Percentiles rank a stretch among this genome's conserved stretches.
These are phyloP conservation scores for Drosophila orosa DNA, from an alignment of 1,140 invertebrate species.

Conservation along the genomic window DNA sequence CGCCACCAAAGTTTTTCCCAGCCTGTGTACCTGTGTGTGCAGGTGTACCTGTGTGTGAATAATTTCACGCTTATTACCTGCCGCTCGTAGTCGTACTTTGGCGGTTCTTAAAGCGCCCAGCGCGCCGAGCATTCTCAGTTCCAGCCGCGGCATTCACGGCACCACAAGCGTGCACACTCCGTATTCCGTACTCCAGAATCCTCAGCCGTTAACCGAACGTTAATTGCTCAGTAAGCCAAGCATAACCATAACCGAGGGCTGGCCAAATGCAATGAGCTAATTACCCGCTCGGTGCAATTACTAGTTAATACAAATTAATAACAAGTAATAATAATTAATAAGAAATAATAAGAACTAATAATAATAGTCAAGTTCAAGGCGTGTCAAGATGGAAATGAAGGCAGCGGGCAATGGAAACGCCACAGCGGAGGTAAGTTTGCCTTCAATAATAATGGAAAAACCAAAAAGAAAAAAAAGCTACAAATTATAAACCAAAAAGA, in stretches of 20 bases:
- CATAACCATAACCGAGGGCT: slow-evolving; percentile 31
- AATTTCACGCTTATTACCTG: slow-evolving; percentile 63
- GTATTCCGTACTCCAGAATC: slow-evolving; percentile 23
- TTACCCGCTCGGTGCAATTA: slow-evolving; percentile 18
- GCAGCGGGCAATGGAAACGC: slow-evolving; percentile 1
- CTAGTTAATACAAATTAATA: not conserved
- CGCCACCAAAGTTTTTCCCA: slow-evolving; percentile 17
- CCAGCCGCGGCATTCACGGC: slow-evolving; percentile 75
- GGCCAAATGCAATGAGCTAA: slow-evolving; percentile 33
- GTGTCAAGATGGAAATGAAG: slow-evolving; percentile 12
- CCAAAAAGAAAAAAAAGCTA: not conserved
- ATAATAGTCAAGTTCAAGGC: not conserved
- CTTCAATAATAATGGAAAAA: not conserved
- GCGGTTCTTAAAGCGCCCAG: slow-evolving; percentile 73
- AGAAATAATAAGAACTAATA: not conserved
- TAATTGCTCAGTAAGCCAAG: slow-evolving; percentile 1
- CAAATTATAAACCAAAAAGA: too few relatives aligned
- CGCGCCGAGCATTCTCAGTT: slow-evolving; percentile 59
- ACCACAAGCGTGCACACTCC: slow-evolving; percentile 66
- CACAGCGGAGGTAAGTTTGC: slow-evolving; percentile 2
- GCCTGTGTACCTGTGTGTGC: not conserved
- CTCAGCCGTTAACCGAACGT: not conserved
- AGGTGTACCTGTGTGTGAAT: slow-evolving; percentile 33
- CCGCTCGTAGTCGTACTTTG: slow-evolving; percentile 46
- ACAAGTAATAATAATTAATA: not conserved